Evolutionary conservation across 2,797 vertebrate genomes (phyloP).

Genomic region (Anomalospiza imberbis): DNA sequence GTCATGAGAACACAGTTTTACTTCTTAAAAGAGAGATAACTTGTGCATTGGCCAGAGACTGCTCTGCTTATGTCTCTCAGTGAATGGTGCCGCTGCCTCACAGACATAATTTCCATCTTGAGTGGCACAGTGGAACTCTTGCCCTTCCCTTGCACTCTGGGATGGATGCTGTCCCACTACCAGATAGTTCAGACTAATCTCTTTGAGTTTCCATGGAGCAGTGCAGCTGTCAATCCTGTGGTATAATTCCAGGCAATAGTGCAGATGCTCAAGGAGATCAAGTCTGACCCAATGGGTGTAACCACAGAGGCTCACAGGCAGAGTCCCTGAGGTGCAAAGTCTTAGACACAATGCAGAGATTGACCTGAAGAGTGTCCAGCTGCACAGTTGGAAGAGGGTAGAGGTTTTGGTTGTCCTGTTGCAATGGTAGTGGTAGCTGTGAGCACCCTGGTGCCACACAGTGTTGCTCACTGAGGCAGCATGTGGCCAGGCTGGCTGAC

Average conservation of each 20-base stretch:
- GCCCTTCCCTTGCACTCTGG: neutral
- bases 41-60: neutral
- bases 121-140: neutral
- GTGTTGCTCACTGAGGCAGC: neutral
- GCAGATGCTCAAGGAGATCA: neutral
- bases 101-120: neutral
- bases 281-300: neutral
- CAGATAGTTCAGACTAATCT: neutral
- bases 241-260: neutral
- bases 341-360: neutral
- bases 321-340: neutral
- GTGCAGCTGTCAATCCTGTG: neutral
- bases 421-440: neutral
- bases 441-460: neutral
- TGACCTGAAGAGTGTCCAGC: neutral
- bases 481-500: neutral
- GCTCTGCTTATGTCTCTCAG: fast-evolving
- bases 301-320: neutral
- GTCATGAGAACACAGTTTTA: neutral
- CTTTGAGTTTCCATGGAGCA: neutral
- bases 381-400: neutral
- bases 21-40: neutral
- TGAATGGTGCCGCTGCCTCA: neutral
- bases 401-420: neutral
- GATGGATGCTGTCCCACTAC: neutral